phyloP scores from a whole-genome alignment of 2,797 vertebrate genomes.

The Catharus ustulatus region DNA sequence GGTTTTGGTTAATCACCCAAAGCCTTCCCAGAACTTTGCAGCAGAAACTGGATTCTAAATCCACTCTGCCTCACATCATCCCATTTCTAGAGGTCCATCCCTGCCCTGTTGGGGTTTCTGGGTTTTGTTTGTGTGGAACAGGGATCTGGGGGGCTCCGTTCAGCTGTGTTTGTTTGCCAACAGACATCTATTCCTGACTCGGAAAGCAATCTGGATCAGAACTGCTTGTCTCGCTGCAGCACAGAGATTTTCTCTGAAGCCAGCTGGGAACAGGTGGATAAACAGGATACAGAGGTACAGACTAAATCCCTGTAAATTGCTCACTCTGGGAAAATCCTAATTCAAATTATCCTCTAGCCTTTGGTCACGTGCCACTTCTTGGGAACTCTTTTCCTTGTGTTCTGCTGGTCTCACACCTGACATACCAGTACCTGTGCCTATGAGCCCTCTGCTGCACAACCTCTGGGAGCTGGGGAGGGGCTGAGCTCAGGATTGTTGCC shows the following conservation, averaged over 20 bases:
- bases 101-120: not conserved
- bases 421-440: conserved; percentile 23
- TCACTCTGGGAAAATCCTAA: conserved; percentile 24
- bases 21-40: not conserved
- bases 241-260: conserved; percentile 97
- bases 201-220: conserved; percentile 93
- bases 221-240: conserved; percentile 98
- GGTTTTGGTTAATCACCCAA: not conserved
- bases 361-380: not conserved
- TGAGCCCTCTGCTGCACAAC: conserved; percentile 34
- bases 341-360: not conserved
- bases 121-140: not conserved
- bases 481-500: not conserved
- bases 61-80: not conserved
- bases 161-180: conserved; percentile 84
- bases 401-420: not conserved
- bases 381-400: not conserved
- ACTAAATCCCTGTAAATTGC: conserved; percentile 63
- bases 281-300: conserved; percentile 95
- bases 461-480: not conserved
- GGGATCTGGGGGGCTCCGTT: conserved; percentile 68
- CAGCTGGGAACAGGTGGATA: conserved; percentile 99
- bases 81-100: not conserved
- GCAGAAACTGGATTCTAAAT: not conserved
- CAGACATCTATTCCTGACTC: conserved; percentile 95